Percentiles rank a stretch among this genome's conserved stretches.
These are phyloP conservation scores for Hystrix brachyura DNA, from an alignment of 2,113 vertebrate species.

Conservation along the genomic window DNA sequence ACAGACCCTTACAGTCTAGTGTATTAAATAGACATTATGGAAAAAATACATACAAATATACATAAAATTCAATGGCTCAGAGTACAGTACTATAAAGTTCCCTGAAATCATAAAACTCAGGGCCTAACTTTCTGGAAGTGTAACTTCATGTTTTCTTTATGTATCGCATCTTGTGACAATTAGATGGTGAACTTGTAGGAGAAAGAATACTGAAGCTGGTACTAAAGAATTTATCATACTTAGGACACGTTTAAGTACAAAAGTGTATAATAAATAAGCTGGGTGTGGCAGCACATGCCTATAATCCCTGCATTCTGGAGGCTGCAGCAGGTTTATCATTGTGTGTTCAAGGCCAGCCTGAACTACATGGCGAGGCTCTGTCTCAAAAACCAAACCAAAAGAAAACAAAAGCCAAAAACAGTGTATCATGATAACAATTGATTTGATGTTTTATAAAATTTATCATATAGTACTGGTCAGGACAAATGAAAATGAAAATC, in stretches of 20 bases:
- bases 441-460: slow-evolving; percentile 1
- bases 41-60: not conserved
- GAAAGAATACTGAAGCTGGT: not conserved
- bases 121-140: not conserved
- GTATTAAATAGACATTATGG: not conserved
- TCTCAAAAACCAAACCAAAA: not conserved
- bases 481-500: not conserved
- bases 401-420: not conserved
- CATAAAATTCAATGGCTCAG: not conserved
- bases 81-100: not conserved
- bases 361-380: not conserved
- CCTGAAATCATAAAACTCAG: not conserved
- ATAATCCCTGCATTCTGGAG: not conserved
- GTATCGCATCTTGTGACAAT: not conserved
- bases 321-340: not conserved
- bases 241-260: not conserved
- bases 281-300: not conserved
- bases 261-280: not conserved
- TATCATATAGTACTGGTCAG: not conserved
- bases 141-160: not conserved
- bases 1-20: not conserved
- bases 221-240: not conserved
- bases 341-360: not conserved
- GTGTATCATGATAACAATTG: not conserved
- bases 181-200: not conserved